Conservation (phyloP, 2,113 vertebrate species). For the Nyctibius bracteatus region DNA sequence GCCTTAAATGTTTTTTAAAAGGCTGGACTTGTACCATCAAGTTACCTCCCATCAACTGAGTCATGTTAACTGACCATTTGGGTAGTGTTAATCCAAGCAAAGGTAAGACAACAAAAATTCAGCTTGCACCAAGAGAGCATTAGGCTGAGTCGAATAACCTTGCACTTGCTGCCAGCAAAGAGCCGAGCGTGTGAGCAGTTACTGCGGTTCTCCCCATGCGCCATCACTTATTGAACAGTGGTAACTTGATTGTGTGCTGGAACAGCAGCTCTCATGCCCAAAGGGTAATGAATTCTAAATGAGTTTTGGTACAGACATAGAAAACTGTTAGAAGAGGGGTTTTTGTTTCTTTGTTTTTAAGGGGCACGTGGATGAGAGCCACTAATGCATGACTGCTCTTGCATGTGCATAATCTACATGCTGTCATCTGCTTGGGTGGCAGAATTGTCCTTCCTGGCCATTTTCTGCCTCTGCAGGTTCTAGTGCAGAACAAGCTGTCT, state of each 20-base stretch:
- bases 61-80: background rate
- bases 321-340: background rate
- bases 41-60: background rate
- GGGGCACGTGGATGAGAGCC: background rate
- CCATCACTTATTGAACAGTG: background rate
- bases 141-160: background rate
- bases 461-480: background rate
- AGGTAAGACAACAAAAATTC: background rate
- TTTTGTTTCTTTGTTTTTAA: background rate
- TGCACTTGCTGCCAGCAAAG: background rate
- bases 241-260: background rate
- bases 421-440: background rate
- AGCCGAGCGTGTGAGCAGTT: background rate
- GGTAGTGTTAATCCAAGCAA: background rate
- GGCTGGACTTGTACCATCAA: constrained; percentile 1
- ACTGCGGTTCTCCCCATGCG: rapidly evolving
- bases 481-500: background rate
- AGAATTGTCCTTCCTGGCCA: background rate
- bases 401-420: background rate
- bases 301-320: background rate
- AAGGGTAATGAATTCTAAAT: background rate
- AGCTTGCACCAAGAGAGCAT: background rate
- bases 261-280: background rate
- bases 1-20: constrained; percentile 49
- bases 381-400: constrained; percentile 1